Evolutionary conservation across 2,113 vertebrate species (phyloP).

Genomic region (Bubo bubo): DNA sequence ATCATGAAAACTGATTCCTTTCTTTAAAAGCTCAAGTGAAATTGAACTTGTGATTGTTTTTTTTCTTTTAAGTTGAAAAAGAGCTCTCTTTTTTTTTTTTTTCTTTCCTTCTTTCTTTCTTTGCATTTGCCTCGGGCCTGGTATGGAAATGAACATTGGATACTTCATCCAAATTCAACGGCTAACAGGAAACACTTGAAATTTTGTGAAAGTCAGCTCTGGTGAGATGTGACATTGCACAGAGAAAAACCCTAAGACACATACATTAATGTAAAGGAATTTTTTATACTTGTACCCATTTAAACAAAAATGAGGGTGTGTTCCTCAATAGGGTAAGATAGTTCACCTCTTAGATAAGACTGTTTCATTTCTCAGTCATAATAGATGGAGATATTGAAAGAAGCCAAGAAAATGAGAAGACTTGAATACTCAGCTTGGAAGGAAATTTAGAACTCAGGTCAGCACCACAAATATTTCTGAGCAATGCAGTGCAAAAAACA

Average conservation of each 20-base stretch:
- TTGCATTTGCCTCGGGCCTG: neutral
- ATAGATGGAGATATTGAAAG: neutral
- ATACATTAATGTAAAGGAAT: neutral
- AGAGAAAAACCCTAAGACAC: neutral
- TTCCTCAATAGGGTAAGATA: neutral
- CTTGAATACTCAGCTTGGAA: neutral
- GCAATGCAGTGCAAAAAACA: neutral
- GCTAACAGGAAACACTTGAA: neutral
- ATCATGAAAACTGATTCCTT: neutral
- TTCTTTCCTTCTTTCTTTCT: neutral
- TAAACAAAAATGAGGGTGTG: neutral
- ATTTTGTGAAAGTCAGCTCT: neutral
- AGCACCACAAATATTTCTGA: neutral
- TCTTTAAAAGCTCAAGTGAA: neutral
- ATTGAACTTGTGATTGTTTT: neutral
- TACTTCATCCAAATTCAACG: neutral
- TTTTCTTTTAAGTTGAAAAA: neutral
- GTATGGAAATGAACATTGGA: neutral
- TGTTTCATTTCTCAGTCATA: neutral
- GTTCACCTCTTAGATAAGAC: neutral
- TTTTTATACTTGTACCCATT: neutral
- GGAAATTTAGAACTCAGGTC: neutral
- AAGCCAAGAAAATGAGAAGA: neutral
- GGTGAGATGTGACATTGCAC: neutral
- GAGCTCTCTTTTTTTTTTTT: accelerated